phyloP scores from a whole-genome alignment of 2,113 vertebrate genomes.

The Meleagris gallopavo region DNA sequence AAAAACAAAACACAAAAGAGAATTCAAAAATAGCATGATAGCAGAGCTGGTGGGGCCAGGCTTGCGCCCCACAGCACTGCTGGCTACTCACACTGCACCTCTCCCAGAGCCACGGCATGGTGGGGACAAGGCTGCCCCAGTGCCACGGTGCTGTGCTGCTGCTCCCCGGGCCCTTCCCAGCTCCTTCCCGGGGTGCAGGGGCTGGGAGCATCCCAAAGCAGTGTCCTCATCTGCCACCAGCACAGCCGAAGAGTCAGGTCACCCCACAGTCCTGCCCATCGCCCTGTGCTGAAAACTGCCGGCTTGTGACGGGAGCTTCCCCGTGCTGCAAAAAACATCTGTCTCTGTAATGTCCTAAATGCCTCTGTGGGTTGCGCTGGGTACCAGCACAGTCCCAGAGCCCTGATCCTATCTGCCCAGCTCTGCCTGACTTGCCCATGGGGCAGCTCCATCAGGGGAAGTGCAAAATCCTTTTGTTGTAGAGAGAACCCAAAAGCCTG shows the following conservation, averaged over 20 bases:
- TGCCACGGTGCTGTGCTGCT: background rate
- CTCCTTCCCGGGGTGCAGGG: background rate
- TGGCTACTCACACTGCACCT: slow-evolving; percentile 63
- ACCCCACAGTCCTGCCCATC: background rate
- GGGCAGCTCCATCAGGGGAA: background rate
- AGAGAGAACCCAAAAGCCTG: background rate
- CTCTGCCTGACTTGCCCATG: background rate
- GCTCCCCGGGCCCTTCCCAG: background rate
- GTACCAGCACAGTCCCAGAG: fast-evolving
- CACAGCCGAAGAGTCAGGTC: background rate
- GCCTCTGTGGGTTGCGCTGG: background rate
- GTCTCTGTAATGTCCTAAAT: background rate
- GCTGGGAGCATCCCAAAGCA: background rate
- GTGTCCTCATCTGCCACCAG: background rate
- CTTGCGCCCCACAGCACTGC: slow-evolving; percentile 37
- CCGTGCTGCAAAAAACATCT: fast-evolving
- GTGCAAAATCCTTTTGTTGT: background rate
- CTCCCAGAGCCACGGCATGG: slow-evolving; percentile 26
- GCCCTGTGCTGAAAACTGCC: background rate
- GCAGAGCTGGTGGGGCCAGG: slow-evolving; percentile 65
- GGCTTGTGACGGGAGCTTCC: fast-evolving
- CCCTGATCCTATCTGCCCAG: fast-evolving
- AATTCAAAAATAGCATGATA: slow-evolving; percentile 94
- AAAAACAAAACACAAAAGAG: slow-evolving; percentile 86
- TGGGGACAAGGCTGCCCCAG: background rate